Conservation (phyloP, 2,113 vertebrate genomes). For the Athene cunicularia region DNA sequence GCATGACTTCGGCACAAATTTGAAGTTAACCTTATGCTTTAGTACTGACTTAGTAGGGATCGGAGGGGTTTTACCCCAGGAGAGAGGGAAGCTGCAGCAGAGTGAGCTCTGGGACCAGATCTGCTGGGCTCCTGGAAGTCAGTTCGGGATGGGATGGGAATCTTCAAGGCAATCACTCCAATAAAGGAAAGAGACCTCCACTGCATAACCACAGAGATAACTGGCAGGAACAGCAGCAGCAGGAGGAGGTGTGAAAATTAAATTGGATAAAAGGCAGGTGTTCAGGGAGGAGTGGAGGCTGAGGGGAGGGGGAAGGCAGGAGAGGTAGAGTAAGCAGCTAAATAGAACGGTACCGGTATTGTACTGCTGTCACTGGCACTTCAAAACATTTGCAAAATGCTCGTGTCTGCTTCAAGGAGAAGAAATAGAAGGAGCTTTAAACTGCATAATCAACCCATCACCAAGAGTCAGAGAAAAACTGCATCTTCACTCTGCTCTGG, state of each 20-base stretch:
- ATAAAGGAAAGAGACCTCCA: neutral
- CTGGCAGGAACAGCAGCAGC: neutral
- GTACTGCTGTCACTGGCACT: neutral
- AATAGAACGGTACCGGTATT: neutral
- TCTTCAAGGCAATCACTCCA: neutral
- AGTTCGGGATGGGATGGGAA: neutral
- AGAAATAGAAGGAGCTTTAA: neutral
- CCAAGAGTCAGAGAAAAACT: neutral
- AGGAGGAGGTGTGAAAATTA: slow-evolving; percentile 64
- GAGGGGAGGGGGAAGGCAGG: neutral
- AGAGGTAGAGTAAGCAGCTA: neutral
- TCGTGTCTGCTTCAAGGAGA: neutral
- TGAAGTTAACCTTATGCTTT: neutral
- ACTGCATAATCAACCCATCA: neutral
- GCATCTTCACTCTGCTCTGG: fast-evolving
- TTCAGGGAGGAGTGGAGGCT: neutral
- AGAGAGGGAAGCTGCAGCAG: neutral
- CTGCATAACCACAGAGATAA: neutral
- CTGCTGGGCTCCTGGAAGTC: neutral
- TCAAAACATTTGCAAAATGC: neutral
- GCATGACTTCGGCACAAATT: neutral
- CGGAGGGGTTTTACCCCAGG: neutral
- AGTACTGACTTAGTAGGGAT: neutral
- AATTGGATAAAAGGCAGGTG: slow-evolving; percentile 62
- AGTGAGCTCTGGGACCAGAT: neutral